Base-by-base conservation (phyloP, 2,888 invertebrate genomes). In the Baccha elongata region DNA sequence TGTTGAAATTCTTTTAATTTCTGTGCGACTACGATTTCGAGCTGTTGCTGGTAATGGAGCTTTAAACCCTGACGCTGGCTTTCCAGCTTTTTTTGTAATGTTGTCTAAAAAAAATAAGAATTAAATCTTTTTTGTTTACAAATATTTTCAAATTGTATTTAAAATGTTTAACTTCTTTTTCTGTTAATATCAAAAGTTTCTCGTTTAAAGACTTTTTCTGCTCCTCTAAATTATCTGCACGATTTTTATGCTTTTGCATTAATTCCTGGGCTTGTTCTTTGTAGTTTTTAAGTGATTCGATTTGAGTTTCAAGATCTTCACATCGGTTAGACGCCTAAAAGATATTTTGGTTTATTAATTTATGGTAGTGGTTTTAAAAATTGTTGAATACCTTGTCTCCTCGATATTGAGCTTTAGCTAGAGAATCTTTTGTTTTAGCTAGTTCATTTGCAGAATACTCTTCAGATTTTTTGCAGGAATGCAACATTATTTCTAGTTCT, bases 1-100 rank as follows among this genome's bases (percentile, higher is more conserved):
- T 91, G 91, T 88, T 95, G 94, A 86, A 96, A 96, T 89, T 96
- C 96, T 86, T 93, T 93, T 73, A 96, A 91, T 88, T 96, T 96
- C 67, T 92, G 92, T 72, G 94, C 91, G 15, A 96, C 96, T 0
- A 96, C 94, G 55, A 94, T 93, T 86, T 96, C 96, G 10, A 96
- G 91, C 90, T 96, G 96, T 85, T 94, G 94, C 90, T 96, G 96
- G 87, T 96, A 96, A 88, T 95, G 94, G 37, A 93, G 92, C 86
- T 95, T 94, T 13, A 96, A 90, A 78, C 96, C 94, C 10, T 91
- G 89, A 87, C 94, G 94, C 85, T 94, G 94, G 1, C 92, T 90
- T 78, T 94, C 93, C 0, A 93, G 88, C 64, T 94, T 93, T 46
- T 89, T 90, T 84, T 93, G 93, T 1, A 93, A 87, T 1, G 88